Conservation (phyloP, 2,888 invertebrate species). For the Callyntrura guangdongensis region DNA sequence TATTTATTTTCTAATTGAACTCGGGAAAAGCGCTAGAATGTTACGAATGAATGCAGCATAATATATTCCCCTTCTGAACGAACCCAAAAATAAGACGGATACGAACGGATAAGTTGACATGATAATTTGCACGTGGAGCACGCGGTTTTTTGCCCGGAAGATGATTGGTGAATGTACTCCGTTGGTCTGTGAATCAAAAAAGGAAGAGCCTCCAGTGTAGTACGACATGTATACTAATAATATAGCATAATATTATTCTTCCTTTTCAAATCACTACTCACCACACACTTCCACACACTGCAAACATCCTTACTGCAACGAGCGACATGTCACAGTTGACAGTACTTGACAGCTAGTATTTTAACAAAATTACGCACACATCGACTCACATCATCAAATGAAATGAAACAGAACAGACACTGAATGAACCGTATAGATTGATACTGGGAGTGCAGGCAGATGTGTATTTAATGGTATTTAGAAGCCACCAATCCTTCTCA, state of each 20-base stretch:
- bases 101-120: constrained; percentile 3
- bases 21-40: neutral
- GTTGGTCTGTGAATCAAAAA: neutral
- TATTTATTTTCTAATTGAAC: constrained; percentile 26
- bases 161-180: constrained; percentile 36
- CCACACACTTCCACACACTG: neutral
- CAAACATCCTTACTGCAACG: neutral
- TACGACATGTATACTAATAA: neutral
- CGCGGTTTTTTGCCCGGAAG: constrained; percentile 8
- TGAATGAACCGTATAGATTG: neutral
- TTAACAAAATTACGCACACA: constrained; percentile 47
- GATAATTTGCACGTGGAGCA: constrained; percentile 55
- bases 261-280: constrained; percentile 36
- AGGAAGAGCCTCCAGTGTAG: neutral
- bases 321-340: constrained; percentile 48
- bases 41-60: neutral
- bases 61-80: neutral
- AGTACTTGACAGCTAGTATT: constrained; percentile 42
- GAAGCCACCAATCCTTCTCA: constrained; percentile 16
- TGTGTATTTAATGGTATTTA: constrained; percentile 49
- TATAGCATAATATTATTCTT: constrained; percentile 22
- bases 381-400: constrained; percentile 38
- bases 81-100: constrained; percentile 13
- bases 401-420: constrained; percentile 40
- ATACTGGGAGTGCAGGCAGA: neutral